phyloP scores from a whole-genome alignment of 37 sponge, comb jelly and placozoan species.

The Halisarca cf. caerulea region DNA sequence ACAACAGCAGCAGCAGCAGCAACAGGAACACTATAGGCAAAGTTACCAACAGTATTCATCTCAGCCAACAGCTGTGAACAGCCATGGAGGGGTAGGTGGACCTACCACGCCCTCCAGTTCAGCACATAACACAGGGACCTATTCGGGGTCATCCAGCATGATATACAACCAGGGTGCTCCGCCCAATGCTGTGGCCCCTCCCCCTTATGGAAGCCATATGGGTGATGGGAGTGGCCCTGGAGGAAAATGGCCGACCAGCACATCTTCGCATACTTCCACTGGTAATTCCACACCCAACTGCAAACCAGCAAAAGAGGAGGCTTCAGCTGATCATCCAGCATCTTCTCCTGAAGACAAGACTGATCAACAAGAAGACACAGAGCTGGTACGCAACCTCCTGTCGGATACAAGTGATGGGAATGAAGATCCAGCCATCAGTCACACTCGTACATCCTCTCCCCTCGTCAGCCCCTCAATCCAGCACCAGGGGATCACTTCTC shows the following conservation, averaged over 20 bases:
- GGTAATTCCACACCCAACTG: no score
- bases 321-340: not conserved
- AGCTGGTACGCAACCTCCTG: not conserved
- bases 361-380: conserved; percentile 10
- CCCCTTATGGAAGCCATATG: not conserved
- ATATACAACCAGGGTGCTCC: not conserved
- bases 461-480: conserved; percentile 5
- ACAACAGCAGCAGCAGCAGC: no score
- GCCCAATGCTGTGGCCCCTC: conserved; percentile 12
- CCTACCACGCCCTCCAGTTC: no score
- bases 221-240: not conserved
- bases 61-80: not conserved
- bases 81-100: not conserved
- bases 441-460: not conserved
- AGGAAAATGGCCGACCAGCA: not conserved
- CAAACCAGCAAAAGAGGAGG: no score
- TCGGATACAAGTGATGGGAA: not conserved
- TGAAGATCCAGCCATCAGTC: not conserved
- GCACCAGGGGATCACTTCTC: not conserved
- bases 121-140: no score
- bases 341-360: not conserved
- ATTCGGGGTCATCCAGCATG: not conserved
- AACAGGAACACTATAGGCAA: no score
- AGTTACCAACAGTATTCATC: no score
- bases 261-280: not conserved